Conservation (phyloP, 2,888 invertebrate species). For the Pegoplata infirma region DNA sequence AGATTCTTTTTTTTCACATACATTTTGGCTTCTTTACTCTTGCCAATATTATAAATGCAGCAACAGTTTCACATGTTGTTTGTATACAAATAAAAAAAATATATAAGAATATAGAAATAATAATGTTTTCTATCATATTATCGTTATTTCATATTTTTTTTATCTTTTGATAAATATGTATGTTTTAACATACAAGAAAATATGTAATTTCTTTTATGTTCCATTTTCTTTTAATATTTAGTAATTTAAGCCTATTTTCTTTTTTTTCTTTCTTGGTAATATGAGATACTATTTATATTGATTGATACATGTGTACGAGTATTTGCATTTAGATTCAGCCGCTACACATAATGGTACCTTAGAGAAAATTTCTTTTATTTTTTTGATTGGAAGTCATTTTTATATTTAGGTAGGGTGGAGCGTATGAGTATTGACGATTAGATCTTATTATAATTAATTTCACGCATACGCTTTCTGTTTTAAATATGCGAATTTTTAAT, state of each 20-base stretch:
- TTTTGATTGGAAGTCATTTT: too few relatives aligned
- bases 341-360: slow-evolving; percentile 8
- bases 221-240: slow-evolving; percentile 21
- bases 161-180: slow-evolving; percentile 6
- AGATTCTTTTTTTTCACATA: slow-evolving; percentile 11
- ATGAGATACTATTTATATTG: slow-evolving; percentile 17
- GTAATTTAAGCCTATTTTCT: slow-evolving; percentile 11
- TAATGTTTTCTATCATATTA: slow-evolving; percentile 32
- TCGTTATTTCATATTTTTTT: slow-evolving; percentile 21
- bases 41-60: slow-evolving; percentile 51
- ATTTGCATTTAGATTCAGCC: slow-evolving; percentile 21
- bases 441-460: too few relatives aligned
- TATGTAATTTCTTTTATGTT: not conserved
- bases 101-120: slow-evolving; percentile 35
- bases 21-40: slow-evolving; percentile 23
- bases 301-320: too few relatives aligned
- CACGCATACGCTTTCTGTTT: too few relatives aligned
- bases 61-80: slow-evolving; percentile 56
- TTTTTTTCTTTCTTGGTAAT: not conserved
- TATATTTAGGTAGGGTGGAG: too few relatives aligned
- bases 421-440: too few relatives aligned
- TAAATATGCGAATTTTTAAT: too few relatives aligned
- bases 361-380: slow-evolving; percentile 10
- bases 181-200: not conserved
- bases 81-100: slow-evolving; percentile 10